These are phyloP conservation scores for Trichonephila clavata DNA, from an alignment of 1,140 invertebrate genomes.

Conservation along the genomic window DNA sequence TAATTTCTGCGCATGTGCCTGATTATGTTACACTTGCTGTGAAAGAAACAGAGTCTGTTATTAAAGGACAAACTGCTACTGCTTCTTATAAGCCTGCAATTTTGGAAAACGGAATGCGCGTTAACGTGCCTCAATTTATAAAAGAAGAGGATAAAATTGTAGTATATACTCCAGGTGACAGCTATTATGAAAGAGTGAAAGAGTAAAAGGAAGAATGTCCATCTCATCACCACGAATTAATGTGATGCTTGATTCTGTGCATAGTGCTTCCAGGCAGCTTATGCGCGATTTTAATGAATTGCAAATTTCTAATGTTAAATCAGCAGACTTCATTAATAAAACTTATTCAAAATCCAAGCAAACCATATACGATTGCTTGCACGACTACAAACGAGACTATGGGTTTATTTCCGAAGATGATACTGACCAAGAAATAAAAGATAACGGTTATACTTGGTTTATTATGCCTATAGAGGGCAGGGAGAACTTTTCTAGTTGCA, in stretches of 20 bases:
- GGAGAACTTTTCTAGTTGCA: constrained; percentile 26
- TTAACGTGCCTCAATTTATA: neutral
- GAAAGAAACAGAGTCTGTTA: constrained; percentile 8
- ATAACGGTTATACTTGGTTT: neutral
- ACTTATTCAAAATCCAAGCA: constrained; percentile 24
- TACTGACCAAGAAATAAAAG: constrained; percentile 12
- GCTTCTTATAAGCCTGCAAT: constrained; percentile 22
- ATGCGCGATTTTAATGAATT: constrained; percentile 24
- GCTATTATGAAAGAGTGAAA: constrained; percentile 15
- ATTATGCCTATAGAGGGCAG: neutral
- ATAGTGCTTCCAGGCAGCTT: neutral
- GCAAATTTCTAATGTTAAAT: constrained; percentile 19
- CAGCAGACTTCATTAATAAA: constrained; percentile 13
- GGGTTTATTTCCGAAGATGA: neutral
- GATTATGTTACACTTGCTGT: constrained; percentile 23
- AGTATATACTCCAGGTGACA: constrained; percentile 7
- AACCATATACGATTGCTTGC: constrained; percentile 22
- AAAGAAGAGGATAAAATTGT: constrained; percentile 21
- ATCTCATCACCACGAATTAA: neutral
- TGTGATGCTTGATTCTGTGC: constrained; percentile 17
- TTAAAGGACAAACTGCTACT: constrained; percentile 23
- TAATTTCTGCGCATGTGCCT: constrained; percentile 21
- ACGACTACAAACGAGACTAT: constrained; percentile 14
- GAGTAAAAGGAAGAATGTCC: constrained; percentile 13
- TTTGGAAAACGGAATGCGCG: constrained; percentile 13